Base-by-base conservation (phyloP, 2,888 invertebrate genomes). In the Ditula angustiorana region DNA sequence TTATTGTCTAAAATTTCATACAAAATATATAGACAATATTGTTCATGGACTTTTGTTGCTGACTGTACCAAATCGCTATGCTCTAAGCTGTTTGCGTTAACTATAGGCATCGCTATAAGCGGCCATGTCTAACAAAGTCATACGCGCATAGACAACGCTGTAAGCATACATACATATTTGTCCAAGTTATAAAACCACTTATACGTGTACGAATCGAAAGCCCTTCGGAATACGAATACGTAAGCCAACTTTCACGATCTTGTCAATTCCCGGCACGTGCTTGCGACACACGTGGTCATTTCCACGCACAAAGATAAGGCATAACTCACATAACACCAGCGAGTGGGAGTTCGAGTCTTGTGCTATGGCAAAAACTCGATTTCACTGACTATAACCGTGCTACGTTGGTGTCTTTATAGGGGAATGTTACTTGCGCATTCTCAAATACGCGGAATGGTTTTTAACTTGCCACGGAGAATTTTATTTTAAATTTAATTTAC, bases 191-290 rank as follows among this genome's bases (percentile, higher is more conserved):
- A 30, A 21, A 64, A 21, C 58, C 44, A 19, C 60, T 13, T 49
- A 61, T 44, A 60, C 59, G 47, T 37, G 71, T 64, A 72, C 46
- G 74, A 79, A 82, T 77, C 73, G 81, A 83, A 83, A 82, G 80
- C 82, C 82, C 81, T 80, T 76, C 69, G 69, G 72, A 77, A 76
- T 76, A 73, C 75, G 75, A 77, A 76, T 77, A 73, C 75, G 75
- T 75, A 82, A 78, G 75, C 71, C 71, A 70, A 86, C 91, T 91
- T 90, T 92, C 91, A 82, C 86, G 76, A 79, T 79, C 78, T 80
- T 80, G 76, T 74, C 72, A 90, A 41, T 85, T 82, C 85, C 55
- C 70, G 73, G 75, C 88, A 89, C 88, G 87, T 81, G 82, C 78
- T 80, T 78, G 71, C 78, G 76, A 78, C 82, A 83, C 78, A 75